Percentiles rank a stretch among this genome's conserved stretches.
Evolutionary conservation across 2,113 vertebrate species (phyloP).

Genomic region (Crypturellus undulatus): DNA sequence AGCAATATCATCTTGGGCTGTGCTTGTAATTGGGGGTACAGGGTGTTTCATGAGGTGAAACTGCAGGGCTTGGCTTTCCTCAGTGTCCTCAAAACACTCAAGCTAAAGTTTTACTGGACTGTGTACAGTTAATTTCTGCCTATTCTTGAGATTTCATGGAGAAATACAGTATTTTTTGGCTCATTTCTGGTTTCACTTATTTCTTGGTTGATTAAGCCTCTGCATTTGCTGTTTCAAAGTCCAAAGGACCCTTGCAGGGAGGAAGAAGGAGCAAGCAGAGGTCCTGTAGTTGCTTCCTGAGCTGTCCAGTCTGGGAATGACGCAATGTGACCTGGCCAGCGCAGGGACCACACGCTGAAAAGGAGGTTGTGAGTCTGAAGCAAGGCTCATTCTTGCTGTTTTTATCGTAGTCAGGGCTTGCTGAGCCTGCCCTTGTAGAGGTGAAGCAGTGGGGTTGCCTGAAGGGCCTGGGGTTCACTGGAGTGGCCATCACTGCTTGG

Average conservation of each 20-base stretch:
- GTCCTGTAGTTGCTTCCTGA: not conserved
- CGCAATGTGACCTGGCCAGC: accelerated
- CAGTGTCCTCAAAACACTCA: not conserved
- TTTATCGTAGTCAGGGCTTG: not conserved
- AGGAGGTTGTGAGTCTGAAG: not conserved
- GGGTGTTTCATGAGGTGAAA: not conserved
- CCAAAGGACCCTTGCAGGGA: not conserved
- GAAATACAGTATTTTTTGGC: not conserved
- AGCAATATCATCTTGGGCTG: not conserved
- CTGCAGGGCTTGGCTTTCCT: not conserved
- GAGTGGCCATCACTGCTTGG: not conserved
- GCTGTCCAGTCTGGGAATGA: not conserved
- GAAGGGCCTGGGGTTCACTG: not conserved
- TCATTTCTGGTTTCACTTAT: not conserved
- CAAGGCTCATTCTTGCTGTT: not conserved
- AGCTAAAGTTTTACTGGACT: not conserved
- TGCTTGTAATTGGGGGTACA: not conserved
- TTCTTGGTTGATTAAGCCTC: too few relatives aligned
- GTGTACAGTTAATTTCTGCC: not conserved
- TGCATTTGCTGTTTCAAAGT: not conserved
- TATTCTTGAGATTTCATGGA: not conserved
- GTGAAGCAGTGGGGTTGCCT: conserved; percentile 23
- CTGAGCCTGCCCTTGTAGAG: not conserved
- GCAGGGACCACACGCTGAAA: not conserved
- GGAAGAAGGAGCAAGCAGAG: not conserved